These are phyloP conservation scores for Pristiophorus japonicus DNA, from an alignment of 2,113 vertebrate species.

Conservation along the genomic window DNA sequence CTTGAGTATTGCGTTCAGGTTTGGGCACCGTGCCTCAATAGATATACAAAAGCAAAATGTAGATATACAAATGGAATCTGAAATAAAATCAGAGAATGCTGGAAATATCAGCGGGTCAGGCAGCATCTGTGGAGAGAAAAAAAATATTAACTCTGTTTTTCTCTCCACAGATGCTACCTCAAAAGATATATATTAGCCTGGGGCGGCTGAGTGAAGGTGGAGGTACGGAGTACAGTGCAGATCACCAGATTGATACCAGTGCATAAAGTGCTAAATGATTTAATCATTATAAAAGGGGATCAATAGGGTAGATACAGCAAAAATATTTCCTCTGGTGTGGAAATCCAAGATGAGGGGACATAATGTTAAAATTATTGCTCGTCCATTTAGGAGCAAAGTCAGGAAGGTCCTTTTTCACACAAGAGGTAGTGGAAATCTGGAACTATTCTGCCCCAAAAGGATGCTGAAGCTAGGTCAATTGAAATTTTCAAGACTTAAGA, in stretches of 20 bases:
- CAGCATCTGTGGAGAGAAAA: too few species aligned
- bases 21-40: background rate
- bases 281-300: background rate
- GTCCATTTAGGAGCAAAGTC: background rate
- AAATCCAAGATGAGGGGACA: too few species aligned
- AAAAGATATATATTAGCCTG: background rate
- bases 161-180: too few species aligned
- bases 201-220: background rate
- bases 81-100: too few species aligned
- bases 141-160: too few species aligned
- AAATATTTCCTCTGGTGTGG: background rate
- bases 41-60: too few species aligned
- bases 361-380: background rate
- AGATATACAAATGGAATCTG: too few species aligned
- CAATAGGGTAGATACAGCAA: background rate
- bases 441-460: background rate
- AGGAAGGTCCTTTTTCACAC: background rate
- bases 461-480: background rate
- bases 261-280: background rate
- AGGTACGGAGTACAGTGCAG: background rate
- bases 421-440: background rate
- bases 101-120: too few species aligned
- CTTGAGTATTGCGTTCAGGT: background rate
- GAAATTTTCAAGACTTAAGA: background rate
- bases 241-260: background rate